phyloP scores from a whole-genome alignment of 2,797 vertebrate species.

The Intellagama lesueurii region DNA sequence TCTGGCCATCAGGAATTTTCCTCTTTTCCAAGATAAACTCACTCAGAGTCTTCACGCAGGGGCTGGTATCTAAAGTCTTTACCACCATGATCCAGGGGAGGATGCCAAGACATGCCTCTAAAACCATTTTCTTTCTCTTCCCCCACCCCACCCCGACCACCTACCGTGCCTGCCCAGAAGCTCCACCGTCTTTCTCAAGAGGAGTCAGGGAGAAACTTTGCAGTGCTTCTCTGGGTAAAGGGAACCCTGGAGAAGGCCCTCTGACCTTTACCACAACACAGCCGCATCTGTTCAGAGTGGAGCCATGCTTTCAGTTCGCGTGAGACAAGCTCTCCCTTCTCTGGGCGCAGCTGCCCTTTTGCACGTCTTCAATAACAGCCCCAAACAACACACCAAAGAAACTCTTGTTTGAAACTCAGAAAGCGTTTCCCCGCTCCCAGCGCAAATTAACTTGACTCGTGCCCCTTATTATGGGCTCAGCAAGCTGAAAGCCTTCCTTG shows the following conservation, averaged over 20 bases:
- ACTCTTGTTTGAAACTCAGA: slow-evolving; percentile 29
- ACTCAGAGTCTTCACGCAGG: too few relatives aligned
- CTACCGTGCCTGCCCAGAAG: too few relatives aligned
- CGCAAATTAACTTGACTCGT: slow-evolving; percentile 61
- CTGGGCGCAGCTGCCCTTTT: slow-evolving; percentile 32
- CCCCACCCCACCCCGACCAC: too few relatives aligned
- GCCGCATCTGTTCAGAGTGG: neutral
- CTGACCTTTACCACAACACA: neutral
- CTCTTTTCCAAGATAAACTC: too few relatives aligned
- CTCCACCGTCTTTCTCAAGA: too few relatives aligned
- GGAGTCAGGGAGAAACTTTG: too few relatives aligned
- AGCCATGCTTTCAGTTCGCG: slow-evolving; percentile 43
- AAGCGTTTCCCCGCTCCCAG: slow-evolving; percentile 16
- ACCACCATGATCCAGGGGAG: too few relatives aligned
- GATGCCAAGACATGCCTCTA: too few relatives aligned
- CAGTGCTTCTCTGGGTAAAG: slow-evolving; percentile 17
- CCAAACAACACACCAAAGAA: slow-evolving; percentile 51
- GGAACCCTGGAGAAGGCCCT: slow-evolving; percentile 26
- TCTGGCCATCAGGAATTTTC: too few relatives aligned
- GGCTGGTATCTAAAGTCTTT: too few relatives aligned
- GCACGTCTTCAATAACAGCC: neutral
- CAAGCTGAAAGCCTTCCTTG: neutral
- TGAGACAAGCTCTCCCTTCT: slow-evolving; percentile 23
- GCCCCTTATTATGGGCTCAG: neutral
- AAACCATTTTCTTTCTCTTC: too few relatives aligned